These are phyloP conservation scores for Actias luna DNA, from an alignment of 2,888 invertebrate species.

Conservation along the genomic window DNA sequence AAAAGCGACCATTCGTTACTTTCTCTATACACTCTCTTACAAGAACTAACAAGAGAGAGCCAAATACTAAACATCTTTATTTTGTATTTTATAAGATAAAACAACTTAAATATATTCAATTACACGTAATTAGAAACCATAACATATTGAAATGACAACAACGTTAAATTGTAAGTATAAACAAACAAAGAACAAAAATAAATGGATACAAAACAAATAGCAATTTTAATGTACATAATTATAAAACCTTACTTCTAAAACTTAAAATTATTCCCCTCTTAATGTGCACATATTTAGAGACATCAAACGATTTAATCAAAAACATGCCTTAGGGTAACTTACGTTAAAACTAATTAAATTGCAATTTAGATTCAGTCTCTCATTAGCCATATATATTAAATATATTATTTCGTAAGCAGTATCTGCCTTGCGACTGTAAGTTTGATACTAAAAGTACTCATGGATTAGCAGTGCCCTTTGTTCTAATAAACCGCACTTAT, in stretches of 20 bases:
- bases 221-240: background rate
- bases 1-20: too few relatives aligned
- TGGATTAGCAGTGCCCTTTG: slow-evolving; percentile 39
- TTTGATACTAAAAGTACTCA: slow-evolving; percentile 26
- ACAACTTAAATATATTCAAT: background rate
- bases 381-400: background rate
- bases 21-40: too few relatives aligned
- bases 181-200: too few relatives aligned
- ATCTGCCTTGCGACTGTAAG: background rate
- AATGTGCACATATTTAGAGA: background rate
- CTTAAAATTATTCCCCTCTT: background rate
- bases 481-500: slow-evolving; percentile 34
- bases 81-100: background rate
- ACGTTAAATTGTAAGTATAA: too few relatives aligned
- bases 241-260: background rate
- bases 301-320: background rate
- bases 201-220: background rate
- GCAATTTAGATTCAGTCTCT: background rate
- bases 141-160: too few relatives aligned
- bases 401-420: background rate
- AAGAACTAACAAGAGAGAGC: too few relatives aligned
- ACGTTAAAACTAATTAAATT: background rate
- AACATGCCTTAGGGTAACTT: background rate
- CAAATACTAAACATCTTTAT: background rate
- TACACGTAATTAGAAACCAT: background rate